Evolutionary conservation across 2,888 invertebrate genomes (phyloP).

Genomic region (Amblyjoppa proteus): DNA sequence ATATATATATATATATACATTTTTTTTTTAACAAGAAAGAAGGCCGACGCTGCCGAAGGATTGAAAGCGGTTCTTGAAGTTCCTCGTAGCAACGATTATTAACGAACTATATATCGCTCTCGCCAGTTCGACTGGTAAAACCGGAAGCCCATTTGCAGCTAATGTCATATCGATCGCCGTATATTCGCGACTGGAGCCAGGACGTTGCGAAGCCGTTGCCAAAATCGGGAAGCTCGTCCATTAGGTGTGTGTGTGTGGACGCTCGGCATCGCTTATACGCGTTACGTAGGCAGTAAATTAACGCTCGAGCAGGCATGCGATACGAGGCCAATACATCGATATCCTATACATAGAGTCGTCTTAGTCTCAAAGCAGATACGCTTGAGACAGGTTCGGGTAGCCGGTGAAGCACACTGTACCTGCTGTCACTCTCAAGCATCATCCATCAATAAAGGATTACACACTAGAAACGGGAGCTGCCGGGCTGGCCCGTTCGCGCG

Average conservation of each 20-base stretch:
- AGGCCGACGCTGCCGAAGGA: too few species aligned
- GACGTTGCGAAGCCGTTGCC: constrained; percentile 6
- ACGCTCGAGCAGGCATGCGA: constrained; percentile 10
- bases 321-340: constrained; percentile 11
- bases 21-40: too few species aligned
- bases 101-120: neutral
- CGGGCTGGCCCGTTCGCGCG: neutral
- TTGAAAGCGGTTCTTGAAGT: neutral
- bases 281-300: constrained; percentile 20
- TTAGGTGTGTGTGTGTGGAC: neutral
- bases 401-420: constrained; percentile 46
- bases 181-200: neutral
- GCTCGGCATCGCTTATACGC: neutral
- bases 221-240: constrained; percentile 5
- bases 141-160: constrained; percentile 1
- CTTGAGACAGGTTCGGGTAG: constrained; percentile 50
- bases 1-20: too few species aligned
- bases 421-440: constrained; percentile 68
- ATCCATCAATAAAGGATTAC: constrained; percentile 70
- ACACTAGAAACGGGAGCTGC: constrained; percentile 52
- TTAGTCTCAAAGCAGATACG: constrained; percentile 60
- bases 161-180: constrained; percentile 4
- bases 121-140: neutral
- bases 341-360: constrained; percentile 31
- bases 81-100: neutral